Conservation (phyloP, 2,888 invertebrate genomes). For the Leptopilina myrica region DNA sequence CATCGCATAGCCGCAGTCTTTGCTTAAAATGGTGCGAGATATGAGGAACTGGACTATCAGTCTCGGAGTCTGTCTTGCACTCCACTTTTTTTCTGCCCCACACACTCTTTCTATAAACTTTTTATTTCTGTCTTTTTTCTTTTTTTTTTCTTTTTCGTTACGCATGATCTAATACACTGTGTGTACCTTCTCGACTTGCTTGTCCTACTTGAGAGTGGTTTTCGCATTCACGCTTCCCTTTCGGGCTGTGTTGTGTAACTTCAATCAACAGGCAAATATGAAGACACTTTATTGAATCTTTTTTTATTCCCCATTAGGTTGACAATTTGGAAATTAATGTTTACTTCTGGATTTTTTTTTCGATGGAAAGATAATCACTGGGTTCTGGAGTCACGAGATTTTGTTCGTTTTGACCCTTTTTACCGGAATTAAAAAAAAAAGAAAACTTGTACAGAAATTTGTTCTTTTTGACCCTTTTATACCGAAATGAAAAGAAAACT, state of each 20-base stretch:
- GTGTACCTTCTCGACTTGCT: conserved; percentile 48
- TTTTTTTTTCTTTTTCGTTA: conserved; percentile 47
- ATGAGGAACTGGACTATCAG: conserved; percentile 71
- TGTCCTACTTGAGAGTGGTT: conserved; percentile 52
- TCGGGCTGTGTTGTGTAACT: conserved; percentile 40
- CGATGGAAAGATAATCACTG: too few relatives aligned
- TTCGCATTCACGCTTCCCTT: conserved; percentile 50
- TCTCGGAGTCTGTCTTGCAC: conserved; percentile 54
- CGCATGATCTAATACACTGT: conserved; percentile 54
- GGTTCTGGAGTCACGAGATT: too few relatives aligned
- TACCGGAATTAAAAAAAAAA: too few relatives aligned
- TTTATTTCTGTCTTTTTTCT: conserved; percentile 42
- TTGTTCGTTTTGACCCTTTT: too few relatives aligned
- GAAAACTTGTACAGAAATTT: too few relatives aligned
- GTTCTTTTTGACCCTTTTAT: too few relatives aligned
- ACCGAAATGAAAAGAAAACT: too few relatives aligned
- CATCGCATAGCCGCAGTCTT: conserved; percentile 56
- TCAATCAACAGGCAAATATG: conserved; percentile 23
- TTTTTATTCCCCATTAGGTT: too few relatives aligned
- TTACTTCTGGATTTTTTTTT: too few relatives aligned
- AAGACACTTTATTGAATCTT: conserved; percentile 4
- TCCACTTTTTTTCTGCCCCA: conserved; percentile 54
- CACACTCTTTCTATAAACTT: conserved; percentile 44
- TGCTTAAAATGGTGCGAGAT: conserved; percentile 70
- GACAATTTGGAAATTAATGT: too few relatives aligned